Evolutionary conservation across 2,113 vertebrate genomes (phyloP), one percentile per base, ranked within the genome.

Genomic region (Empidonax alnorum): DNA sequence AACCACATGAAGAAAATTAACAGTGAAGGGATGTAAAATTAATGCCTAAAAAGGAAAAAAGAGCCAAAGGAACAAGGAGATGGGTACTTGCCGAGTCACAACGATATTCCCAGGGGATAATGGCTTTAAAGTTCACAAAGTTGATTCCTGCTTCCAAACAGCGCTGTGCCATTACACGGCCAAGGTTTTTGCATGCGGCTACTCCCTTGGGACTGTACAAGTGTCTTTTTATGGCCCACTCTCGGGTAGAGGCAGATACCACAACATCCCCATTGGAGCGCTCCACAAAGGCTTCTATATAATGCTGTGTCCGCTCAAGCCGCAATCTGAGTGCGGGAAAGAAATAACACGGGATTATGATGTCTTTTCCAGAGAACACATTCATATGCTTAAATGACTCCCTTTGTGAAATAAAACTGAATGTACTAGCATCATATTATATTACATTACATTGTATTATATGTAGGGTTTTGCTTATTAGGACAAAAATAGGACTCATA

Each of bases 181-280:
- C 99, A 5, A 99, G 94, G 22, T 98, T 99, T 85, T 98, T 98
- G 92, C 98, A 98, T 0, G 99, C 99, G 0, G 98, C 91, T 50
- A 98, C 98, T 2, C 98, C 98, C 31, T 35, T 96, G 16, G 99
- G 99, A 56, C 98, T 98, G 35, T 98, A 91, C 17, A 99, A 97
- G 92, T 99, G 98, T 86, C 95, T 98, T 84, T 99, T 99, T 94
- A 99, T 71, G 5, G 99, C 98, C 99, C 99, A 99, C 89, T 99
- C 99, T 17, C 95, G 98, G 17, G 99, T 99, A 5, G 99, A 99
- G 53, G 99, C 99, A 7, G 98, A 98, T 21, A 99, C 94, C 71
- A 99, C 98, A 13, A 98, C 97, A 33, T 96, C 96, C 65, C 98
- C 97, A 1, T 97, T 98, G 5, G 12, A 50, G 42, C 97, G 97